Evolutionary conservation across 2,113 vertebrate genomes (phyloP).

Genomic region (Erythrocercus mccallii): DNA sequence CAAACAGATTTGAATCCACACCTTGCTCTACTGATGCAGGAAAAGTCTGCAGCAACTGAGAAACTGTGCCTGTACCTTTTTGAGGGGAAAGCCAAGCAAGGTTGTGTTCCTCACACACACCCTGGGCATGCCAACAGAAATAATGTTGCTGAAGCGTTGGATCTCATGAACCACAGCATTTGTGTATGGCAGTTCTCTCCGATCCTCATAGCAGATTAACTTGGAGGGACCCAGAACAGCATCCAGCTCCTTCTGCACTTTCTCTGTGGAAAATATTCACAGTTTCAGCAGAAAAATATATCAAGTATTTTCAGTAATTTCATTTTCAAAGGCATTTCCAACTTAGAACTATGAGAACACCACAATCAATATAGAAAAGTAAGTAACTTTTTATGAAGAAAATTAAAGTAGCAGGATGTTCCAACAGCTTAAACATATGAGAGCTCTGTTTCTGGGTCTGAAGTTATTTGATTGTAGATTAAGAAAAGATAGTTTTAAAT

Average conservation of each 20-base stretch:
- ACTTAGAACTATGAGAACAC: not conserved
- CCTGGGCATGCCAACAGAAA: constrained; percentile 29
- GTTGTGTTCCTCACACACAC: constrained; percentile 45
- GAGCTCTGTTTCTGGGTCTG: not conserved
- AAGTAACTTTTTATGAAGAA: not conserved
- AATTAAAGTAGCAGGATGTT: not conserved
- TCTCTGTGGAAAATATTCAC: constrained; percentile 30
- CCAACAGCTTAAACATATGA: not conserved
- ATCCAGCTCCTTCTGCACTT: constrained; percentile 68
- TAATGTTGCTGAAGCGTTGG: constrained; percentile 54
- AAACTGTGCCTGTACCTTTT: constrained; percentile 39
- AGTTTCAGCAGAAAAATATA: not conserved
- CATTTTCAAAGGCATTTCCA: not conserved
- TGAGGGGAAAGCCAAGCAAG: constrained; percentile 3
- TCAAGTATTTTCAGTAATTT: not conserved
- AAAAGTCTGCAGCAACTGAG: not conserved
- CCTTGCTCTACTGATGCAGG: not conserved
- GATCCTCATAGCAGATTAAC: constrained; percentile 41
- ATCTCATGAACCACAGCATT: constrained; percentile 43
- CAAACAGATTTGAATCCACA: not conserved
- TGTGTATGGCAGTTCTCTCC: constrained; percentile 48
- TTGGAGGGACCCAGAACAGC: not conserved
- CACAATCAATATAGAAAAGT: not conserved
- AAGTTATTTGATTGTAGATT: not conserved
- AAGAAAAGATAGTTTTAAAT: not conserved